Percentiles rank a stretch among this genome's conserved stretches.
phyloP scores from a whole-genome alignment of 2,113 vertebrate genomes.

The Cygnus atratus region DNA sequence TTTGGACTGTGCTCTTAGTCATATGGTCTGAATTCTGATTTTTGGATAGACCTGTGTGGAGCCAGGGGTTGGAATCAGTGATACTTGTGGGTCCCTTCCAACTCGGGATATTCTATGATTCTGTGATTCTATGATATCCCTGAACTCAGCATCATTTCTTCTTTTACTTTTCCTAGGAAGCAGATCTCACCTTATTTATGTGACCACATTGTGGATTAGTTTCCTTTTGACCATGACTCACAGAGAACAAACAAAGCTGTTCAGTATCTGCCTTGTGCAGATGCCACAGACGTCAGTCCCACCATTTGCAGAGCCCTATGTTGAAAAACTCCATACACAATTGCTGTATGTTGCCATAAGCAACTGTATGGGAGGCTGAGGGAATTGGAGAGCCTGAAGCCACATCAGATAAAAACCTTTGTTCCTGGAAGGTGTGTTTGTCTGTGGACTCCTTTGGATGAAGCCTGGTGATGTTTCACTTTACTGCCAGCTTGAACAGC shows the following conservation, averaged over 20 bases:
- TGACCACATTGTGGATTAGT: background rate
- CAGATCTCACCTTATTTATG: background rate
- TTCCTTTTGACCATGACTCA: background rate
- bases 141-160: background rate
- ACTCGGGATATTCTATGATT: too few species aligned
- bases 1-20: too few species aligned
- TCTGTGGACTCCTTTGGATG: background rate
- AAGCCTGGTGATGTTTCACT: background rate
- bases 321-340: rapidly evolving
- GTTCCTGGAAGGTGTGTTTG: background rate
- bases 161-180: background rate
- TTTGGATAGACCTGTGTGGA: too few species aligned
- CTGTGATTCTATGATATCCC: background rate
- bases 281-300: background rate
- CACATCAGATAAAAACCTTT: background rate
- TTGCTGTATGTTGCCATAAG: background rate
- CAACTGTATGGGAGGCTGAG: background rate
- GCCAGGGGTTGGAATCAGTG: too few species aligned
- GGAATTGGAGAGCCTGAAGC: background rate
- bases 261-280: background rate
- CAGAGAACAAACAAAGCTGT: background rate
- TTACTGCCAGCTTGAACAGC: constrained; percentile 8
- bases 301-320: rapidly evolving
- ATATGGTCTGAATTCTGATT: too few species aligned
- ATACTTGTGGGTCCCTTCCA: too few species aligned